Evolutionary conservation across 2,113 vertebrate genomes (phyloP), one percentile per base, ranked within the genome.

Genomic region (Fukomys damarensis): DNA sequence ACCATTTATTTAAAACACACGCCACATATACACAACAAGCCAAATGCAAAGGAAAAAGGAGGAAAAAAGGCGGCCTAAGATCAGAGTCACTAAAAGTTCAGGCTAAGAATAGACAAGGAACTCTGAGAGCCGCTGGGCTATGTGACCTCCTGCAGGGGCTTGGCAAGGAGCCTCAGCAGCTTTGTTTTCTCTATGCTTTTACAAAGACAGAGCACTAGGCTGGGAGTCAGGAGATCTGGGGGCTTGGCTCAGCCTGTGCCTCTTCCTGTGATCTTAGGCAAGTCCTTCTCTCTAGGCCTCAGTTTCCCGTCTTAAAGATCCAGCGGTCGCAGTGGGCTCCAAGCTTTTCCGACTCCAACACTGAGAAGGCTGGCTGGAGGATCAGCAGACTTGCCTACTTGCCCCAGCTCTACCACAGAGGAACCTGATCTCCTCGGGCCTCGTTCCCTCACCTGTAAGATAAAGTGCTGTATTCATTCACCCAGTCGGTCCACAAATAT

Each of bases 71-170:
- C 88, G 65, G 87, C 95, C 66, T 90, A 89, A 83, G 97, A 96
- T 89, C 98, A 94, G 97, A 98, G 98, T 98, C 98, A 98, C 98
- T 97, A 83, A 97, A 97, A 98, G 98, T 98, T 98, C 98, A 98
- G 94, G 97, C 98, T 98, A 98, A 98, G 97, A 99, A 98, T 98
- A 99, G 98, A 98, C 97, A 61, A 95, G 95, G 49, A 72, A 61
- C 97, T 98, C 95, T 98, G 98, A 98, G 97, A 98, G 97, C 98
- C 61, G 97, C 97, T 98, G n/a, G 96, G 96, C 97, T 98, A 87
- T 97, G 98, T 98, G 98, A 98, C 98, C 98, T 98, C 96, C 97
- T 83, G 91, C 96, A 98, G 98, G 98, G 98, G 90, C 86, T 83
- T 98, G 98, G 98, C 93, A 80, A 70, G 46, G 56, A 94, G 97